Evolutionary conservation across 2,888 invertebrate genomes (phyloP).

Genomic region (Aspidapion aeneum): DNA sequence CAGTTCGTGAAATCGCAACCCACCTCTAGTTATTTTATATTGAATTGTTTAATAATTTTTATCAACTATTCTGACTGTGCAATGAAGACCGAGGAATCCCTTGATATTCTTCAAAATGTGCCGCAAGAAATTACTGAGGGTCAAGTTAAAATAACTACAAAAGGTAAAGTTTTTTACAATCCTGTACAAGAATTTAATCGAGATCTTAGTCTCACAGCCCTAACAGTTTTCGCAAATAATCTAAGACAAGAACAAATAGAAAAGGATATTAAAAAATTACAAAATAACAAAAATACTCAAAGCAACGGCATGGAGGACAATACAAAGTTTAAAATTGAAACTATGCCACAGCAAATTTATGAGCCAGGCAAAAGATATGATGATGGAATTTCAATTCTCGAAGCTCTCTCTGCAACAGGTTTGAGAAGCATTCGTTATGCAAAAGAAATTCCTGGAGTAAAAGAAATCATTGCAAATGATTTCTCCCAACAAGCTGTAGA

Average conservation of each 20-base stretch:
- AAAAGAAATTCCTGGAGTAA: conserved; percentile 82
- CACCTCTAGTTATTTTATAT: too few species aligned
- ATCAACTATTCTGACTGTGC: too few species aligned
- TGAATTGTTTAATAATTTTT: too few species aligned
- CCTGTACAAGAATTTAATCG: conserved; percentile 98
- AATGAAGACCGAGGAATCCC: too few species aligned
- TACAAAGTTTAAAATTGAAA: conserved; percentile 13
- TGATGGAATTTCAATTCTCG: conserved; percentile 70
- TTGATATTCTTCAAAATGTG: too few species aligned
- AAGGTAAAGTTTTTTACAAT: conserved; percentile 92
- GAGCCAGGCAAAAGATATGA: conserved; percentile 39
- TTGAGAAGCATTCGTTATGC: conserved; percentile 95
- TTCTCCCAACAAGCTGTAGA: conserved; percentile 80
- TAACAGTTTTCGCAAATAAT: not conserved
- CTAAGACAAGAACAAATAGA: not conserved
- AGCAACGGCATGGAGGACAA: conserved; percentile 6
- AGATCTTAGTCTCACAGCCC: conserved; percentile 62
- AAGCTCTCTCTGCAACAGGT: conserved; percentile 95
- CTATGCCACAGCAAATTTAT: conserved; percentile 7
- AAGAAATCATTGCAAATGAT: conserved; percentile 88
- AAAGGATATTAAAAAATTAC: not conserved
- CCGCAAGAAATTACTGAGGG: conserved; percentile 63
- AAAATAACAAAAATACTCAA: not conserved
- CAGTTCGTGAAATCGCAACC: too few species aligned
- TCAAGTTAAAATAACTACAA: conserved; percentile 68